Conservation (phyloP, 37 sponge, comb jelly and placozoan species). For the Ephydatia muelleri region DNA sequence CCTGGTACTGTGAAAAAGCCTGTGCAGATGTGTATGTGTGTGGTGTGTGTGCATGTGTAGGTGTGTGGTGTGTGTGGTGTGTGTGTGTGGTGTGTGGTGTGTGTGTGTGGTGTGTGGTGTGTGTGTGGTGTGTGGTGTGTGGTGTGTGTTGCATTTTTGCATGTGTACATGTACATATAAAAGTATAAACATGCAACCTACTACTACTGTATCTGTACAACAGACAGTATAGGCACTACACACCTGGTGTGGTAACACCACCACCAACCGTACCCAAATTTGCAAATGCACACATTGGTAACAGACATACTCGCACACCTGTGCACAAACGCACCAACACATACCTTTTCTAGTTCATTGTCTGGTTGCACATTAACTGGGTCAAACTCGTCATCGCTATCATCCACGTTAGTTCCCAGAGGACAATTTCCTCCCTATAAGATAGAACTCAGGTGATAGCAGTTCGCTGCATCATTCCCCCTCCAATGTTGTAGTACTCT, state of each 20-base stretch:
- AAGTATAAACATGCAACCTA: too few relatives aligned
- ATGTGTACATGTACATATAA: neutral
- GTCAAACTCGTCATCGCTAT: slow-evolving; percentile 79
- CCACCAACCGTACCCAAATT: too few relatives aligned
- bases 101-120: neutral
- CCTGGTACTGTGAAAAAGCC: slow-evolving; percentile 70
- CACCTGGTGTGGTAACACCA: too few relatives aligned
- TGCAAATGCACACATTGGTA: too few relatives aligned
- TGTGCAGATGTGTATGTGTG: slow-evolving; percentile 6
- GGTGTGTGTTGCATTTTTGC: too few relatives aligned
- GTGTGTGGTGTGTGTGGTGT: neutral
- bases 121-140: too few relatives aligned
- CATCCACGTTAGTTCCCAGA: slow-evolving; percentile 61
- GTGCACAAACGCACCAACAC: too few relatives aligned
- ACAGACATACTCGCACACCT: too few relatives aligned
- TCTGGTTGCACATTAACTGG: slow-evolving; percentile 22
- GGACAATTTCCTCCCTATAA: slow-evolving; percentile 69
- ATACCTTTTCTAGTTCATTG: slow-evolving; percentile 63
- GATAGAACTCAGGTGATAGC: neutral
- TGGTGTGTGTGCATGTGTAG: neutral
- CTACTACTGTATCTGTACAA: too few relatives aligned
- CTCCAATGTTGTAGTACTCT: too few relatives aligned
- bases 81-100: neutral
- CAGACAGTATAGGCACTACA: too few relatives aligned
- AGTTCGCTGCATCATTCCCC: neutral